A percentile compares a stretch with the other conserved stretches of the same genome.
Conservation (phyloP, 2,888 invertebrate genomes). For the Drosophila helvetica region DNA sequence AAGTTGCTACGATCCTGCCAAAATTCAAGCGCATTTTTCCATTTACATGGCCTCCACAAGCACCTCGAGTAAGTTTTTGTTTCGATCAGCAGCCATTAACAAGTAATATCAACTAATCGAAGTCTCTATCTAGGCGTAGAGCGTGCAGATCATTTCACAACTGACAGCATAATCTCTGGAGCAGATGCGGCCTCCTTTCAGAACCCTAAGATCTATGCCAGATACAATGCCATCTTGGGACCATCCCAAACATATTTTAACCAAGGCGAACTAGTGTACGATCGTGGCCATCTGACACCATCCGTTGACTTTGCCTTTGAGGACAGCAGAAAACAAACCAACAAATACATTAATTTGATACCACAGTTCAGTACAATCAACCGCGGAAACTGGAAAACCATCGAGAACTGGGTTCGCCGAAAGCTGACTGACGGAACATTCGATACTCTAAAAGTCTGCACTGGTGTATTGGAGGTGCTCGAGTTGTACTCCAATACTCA, state of each 20-base stretch:
- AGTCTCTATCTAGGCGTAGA: neutral
- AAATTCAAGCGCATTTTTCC: slow-evolving; percentile 34
- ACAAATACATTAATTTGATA: slow-evolving; percentile 84
- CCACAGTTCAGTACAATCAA: slow-evolving; percentile 86
- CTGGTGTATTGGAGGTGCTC: slow-evolving; percentile 46
- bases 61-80: slow-evolving; percentile 39
- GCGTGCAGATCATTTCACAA: slow-evolving; percentile 39
- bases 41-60: slow-evolving; percentile 32
- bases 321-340: slow-evolving; percentile 83
- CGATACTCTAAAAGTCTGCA: slow-evolving; percentile 39
- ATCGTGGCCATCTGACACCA: slow-evolving; percentile 85
- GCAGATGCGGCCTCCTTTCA: slow-evolving; percentile 38
- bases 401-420: slow-evolving; percentile 83
- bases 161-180: slow-evolving; percentile 40
- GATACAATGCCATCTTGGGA: slow-evolving; percentile 46
- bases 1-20: slow-evolving; percentile 43
- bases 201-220: slow-evolving; percentile 34
- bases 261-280: slow-evolving; percentile 49
- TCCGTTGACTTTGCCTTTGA: slow-evolving; percentile 84
- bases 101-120: neutral
- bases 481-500: slow-evolving; percentile 2
- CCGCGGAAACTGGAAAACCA: slow-evolving; percentile 85
- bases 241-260: slow-evolving; percentile 30
- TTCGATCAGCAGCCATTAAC: neutral
- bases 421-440: slow-evolving; percentile 7